Evolutionary conservation across 2,888 invertebrate genomes (phyloP).

Genomic region (Drosophila cognata): DNA sequence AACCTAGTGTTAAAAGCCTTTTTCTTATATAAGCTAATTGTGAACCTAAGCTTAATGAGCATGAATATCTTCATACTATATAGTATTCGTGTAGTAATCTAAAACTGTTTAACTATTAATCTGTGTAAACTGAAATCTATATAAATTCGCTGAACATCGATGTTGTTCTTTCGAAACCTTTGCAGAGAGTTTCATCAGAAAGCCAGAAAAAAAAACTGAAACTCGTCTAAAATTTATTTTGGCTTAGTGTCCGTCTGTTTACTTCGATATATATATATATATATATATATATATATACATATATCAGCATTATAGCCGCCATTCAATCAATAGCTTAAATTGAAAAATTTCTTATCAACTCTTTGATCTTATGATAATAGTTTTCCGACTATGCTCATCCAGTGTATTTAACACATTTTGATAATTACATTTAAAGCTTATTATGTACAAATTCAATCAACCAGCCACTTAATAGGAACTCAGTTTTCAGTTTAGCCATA

Average conservation of each 20-base stretch:
- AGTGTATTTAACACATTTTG: background rate
- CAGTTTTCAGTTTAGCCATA: background rate
- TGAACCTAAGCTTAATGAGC: conserved; percentile 30
- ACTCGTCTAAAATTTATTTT: background rate
- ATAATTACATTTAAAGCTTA: background rate
- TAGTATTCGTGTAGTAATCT: conserved; percentile 34
- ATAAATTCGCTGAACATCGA: conserved; percentile 29
- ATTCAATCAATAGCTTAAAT: background rate
- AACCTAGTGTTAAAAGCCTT: conserved; percentile 41
- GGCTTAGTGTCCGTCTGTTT: background rate
- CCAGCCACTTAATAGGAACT: background rate
- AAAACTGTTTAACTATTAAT: conserved; percentile 31
- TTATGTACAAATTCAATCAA: background rate
- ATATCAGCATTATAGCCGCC: background rate
- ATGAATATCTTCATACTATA: conserved; percentile 36
- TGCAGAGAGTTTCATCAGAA: conserved; percentile 17
- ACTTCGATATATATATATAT: background rate
- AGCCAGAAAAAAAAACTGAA: background rate
- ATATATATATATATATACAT: background rate
- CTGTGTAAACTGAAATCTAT: conserved; percentile 21
- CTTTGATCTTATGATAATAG: background rate
- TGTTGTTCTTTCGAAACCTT: conserved; percentile 10
- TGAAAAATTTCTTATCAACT: background rate
- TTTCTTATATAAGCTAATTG: conserved; percentile 50
- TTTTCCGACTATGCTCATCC: background rate